Conservation (phyloP, 2,797 vertebrate species). For the Leuciscus waleckii region DNA sequence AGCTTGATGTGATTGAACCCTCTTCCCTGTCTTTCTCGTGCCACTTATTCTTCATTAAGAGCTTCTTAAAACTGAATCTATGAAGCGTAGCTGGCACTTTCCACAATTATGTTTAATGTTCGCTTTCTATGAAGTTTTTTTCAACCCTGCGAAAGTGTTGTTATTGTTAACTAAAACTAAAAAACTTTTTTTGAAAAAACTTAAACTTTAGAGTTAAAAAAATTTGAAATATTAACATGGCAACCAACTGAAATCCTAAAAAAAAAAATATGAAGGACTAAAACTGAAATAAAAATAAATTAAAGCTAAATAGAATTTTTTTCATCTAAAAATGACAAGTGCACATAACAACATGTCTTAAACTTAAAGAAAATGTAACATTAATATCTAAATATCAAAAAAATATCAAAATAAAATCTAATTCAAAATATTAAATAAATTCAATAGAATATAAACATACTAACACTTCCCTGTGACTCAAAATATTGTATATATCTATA, state of each 20-base stretch:
- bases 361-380: no score
- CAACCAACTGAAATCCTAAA: not conserved
- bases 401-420: not conserved
- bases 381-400: no score
- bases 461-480: not conserved
- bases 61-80: constrained; percentile 7
- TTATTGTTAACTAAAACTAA: not conserved
- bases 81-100: not conserved
- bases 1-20: constrained; percentile 20
- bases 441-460: not conserved
- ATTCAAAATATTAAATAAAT: not conserved
- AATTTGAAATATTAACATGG: no score
- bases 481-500: no score
- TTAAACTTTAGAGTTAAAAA: no score
- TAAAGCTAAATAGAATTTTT: not conserved
- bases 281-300: not conserved
- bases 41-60: constrained; percentile 5
- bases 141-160: not conserved
- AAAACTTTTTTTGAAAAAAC: not conserved
- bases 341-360: not conserved
- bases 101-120: not conserved
- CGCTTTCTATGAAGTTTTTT: not conserved
- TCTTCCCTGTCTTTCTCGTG: not conserved
- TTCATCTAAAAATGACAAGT: not conserved
- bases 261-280: not conserved